Evolutionary conservation across 2,888 invertebrate genomes (phyloP).

Genomic region (Epistrophe eligans): DNA sequence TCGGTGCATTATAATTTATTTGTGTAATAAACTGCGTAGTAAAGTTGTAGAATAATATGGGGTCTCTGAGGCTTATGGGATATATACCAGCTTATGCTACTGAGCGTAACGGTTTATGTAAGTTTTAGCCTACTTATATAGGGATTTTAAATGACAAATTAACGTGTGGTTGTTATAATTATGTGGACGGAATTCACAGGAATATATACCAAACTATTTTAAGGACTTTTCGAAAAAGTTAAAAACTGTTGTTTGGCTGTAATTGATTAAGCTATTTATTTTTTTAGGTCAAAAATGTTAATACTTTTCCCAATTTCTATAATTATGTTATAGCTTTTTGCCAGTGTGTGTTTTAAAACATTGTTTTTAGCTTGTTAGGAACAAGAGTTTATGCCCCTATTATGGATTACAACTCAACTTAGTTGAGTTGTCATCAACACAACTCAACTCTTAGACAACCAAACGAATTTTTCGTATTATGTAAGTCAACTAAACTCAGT

Average conservation of each 20-base stretch:
- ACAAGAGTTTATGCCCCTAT: no score
- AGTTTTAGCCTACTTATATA: neutral
- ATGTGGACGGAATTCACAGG: neutral
- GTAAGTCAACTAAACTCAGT: no score
- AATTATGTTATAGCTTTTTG: no score
- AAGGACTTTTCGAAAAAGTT: neutral
- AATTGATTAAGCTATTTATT: neutral
- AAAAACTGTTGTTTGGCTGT: neutral
- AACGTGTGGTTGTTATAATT: constrained; percentile 1
- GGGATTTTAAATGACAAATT: constrained; percentile 13
- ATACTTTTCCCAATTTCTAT: no score
- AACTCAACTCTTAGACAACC: no score
- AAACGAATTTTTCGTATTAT: no score
- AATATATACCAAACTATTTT: neutral
- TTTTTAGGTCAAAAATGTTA: neutral
- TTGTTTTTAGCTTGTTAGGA: no score
- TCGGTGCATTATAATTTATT: constrained; percentile 20
- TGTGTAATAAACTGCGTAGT: neutral
- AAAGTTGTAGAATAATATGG: neutral
- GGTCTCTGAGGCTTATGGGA: neutral
- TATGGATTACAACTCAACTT: no score
- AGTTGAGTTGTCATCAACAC: no score
- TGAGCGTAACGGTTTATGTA: neutral
- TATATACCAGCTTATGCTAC: neutral
- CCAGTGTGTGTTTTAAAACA: no score